Base-by-base conservation (phyloP, 2,888 invertebrate genomes). In the Epirrhoe alternata region DNA sequence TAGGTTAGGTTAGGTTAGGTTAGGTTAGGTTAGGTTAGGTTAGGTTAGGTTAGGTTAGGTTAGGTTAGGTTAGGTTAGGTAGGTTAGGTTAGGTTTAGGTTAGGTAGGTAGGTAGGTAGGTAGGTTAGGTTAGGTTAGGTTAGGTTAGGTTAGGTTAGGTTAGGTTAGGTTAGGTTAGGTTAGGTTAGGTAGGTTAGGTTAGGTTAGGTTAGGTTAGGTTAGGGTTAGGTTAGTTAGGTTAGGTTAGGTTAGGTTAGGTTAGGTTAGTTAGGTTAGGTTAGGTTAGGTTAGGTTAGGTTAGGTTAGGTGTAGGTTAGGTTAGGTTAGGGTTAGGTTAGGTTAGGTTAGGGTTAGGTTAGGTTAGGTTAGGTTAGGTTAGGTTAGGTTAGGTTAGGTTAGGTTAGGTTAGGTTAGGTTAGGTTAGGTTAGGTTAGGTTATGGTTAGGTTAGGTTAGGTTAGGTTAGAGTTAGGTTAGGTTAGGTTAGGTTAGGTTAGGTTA, bases 11-110 rank as follows among this genome's bases (percentile, higher is more conserved):
- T n/a, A n/a, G n/a, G n/a, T n/a, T n/a, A n/a, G n/a, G n/a, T n/a
- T n/a, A n/a, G n/a, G n/a, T n/a, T n/a, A n/a, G 38, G 38, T 38
- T 38, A 38, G 38, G 38, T 38, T 38, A 38, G 38, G 38, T 38
- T 38, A 38, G 38, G 38, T 38, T 38, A 38, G 38, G 38, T 38
- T 38, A 38, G 38, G 38, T 38, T 38, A 38, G 38, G 38, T 38
- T 38, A 38, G 38, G 38, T 38, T 38, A 38, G 38, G 38, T 38
- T 38, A 38, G 38, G 38, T 38, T 38, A n/a, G n/a, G n/a, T n/a
- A n/a, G n/a, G n/a, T n/a, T n/a, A n/a, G n/a, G n/a, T n/a, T n/a
- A n/a, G n/a, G n/a, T n/a, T n/a, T n/a, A n/a, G n/a, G n/a, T n/a
- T n/a, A n/a, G n/a, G n/a, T n/a, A n/a, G n/a, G n/a, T n/a, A n/a